Base-by-base conservation (phyloP, 2,113 vertebrate species). In the Mesembrinibis cayennensis region DNA sequence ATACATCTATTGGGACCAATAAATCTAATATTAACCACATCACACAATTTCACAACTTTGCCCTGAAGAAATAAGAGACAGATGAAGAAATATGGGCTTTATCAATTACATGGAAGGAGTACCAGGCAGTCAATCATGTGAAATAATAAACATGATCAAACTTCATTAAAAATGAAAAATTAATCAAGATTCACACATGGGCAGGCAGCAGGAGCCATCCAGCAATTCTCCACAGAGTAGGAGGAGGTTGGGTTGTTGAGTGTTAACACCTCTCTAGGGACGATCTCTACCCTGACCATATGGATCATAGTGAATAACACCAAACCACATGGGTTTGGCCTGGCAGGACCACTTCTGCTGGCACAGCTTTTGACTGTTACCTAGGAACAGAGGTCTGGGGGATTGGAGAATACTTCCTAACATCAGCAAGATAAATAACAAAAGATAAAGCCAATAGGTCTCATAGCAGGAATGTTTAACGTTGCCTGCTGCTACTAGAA, bases 241-340 rank as follows among this genome's bases (percentile, higher is more conserved):
- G 98, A 98, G 96, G 97, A 98, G 98, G 98, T 98, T 98, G 98
- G 98, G 98, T 98, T 99, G 98, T 98, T 98, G 98, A 98, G 99
- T 98, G 99, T 99, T 99, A 99, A 99, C 99, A 99, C 98, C 98
- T 98, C 99, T 99, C 99, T 82, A 82, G 99, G 99, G 99, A 98
- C 98, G 95, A 58, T 98, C 98, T 97, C 98, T 98, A 98, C 99
- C 98, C 98, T 98, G 98, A 98, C 98, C 99, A 99, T 99, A 99
- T 99, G 99, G 99, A 99, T 98, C 98, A 98, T 97, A 99, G 98
- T 98, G 98, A 99, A 99, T 98, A 98, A 98, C 98, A 98, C 97
- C 94, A 90, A 98, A 97, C 98, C 98, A 98, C 98, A 98, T 98
- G 98, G 98, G 98, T 97, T 98, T 98, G 98, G 98, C 98, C 99